A percentile compares a stretch with the other conserved stretches of the same genome.
Evolutionary conservation across 2,797 vertebrate genomes (phyloP).

Genomic region (Uromys caudimaculatus): DNA sequence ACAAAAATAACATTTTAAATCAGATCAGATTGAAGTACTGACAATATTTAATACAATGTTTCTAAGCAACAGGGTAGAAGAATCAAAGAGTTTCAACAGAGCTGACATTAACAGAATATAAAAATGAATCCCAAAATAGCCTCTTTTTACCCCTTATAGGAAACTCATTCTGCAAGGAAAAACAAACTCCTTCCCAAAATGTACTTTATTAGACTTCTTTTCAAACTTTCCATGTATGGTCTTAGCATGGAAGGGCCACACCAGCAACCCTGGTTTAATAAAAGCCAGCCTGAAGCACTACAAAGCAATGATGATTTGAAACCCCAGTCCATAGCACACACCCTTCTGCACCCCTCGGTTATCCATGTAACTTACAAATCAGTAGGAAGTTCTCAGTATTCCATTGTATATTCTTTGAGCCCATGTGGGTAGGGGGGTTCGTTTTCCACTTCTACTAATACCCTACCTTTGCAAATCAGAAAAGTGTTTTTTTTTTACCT

Average conservation of each 20-base stretch:
- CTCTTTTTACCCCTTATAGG: constrained; percentile 26
- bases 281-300: background rate
- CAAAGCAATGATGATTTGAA: background rate
- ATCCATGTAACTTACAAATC: background rate
- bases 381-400: background rate
- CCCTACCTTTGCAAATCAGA: constrained; percentile 4
- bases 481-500: background rate
- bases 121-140: constrained; percentile 76
- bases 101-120: constrained; percentile 65
- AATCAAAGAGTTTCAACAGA: constrained; percentile 66
- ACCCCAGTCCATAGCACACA: background rate
- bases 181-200: constrained; percentile 56
- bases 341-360: background rate
- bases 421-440: background rate
- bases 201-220: constrained; percentile 13
- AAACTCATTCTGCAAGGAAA: constrained; percentile 61
- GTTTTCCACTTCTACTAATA: background rate
- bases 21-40: constrained; percentile 52
- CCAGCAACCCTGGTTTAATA: background rate
- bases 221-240: background rate
- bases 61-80: constrained; percentile 81
- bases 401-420: background rate
- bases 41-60: constrained; percentile 81
- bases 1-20: constrained; percentile 78
- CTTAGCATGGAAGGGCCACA: background rate